phyloP scores from a whole-genome alignment of 2,888 invertebrate genomes.

The Trichogramma evanescens region DNA sequence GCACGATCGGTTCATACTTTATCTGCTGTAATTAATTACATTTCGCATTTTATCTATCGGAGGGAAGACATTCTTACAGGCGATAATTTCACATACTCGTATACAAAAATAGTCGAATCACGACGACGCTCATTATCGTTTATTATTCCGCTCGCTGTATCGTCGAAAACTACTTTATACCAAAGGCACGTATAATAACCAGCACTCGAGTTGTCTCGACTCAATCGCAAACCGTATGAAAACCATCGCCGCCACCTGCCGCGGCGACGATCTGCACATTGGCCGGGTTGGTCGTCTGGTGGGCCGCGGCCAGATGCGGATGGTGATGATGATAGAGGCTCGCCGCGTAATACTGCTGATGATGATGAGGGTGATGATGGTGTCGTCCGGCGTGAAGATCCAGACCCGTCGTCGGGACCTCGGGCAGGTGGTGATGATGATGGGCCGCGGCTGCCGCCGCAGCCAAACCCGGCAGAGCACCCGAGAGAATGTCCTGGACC shows the following conservation, averaged over 20 bases:
- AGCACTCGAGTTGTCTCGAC: no score
- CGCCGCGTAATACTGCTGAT: slow-evolving; percentile 46
- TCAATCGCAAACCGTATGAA: slow-evolving; percentile 16
- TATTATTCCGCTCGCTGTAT: no score
- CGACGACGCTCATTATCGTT: no score
- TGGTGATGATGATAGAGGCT: slow-evolving; percentile 37
- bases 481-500: slow-evolving; percentile 43
- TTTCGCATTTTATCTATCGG: no score
- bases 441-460: slow-evolving; percentile 29
- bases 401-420: slow-evolving; percentile 24
- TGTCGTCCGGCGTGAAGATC: slow-evolving; percentile 20
- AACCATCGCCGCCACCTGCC: slow-evolving; percentile 17
- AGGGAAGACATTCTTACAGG: no score
- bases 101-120: no score
- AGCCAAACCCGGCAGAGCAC: slow-evolving; percentile 31
- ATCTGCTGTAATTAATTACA: no score
- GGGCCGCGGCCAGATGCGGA: slow-evolving; percentile 29
- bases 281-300: slow-evolving; percentile 21
- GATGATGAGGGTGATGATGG: slow-evolving; percentile 34
- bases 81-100: no score
- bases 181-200: no score
- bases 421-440: slow-evolving; percentile 27
- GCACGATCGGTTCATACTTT: no score
- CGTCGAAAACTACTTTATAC: no score
- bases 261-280: slow-evolving; percentile 30